Evolutionary conservation across 2,113 vertebrate species (phyloP).

Genomic region (Salvelinus fontinalis): DNA sequence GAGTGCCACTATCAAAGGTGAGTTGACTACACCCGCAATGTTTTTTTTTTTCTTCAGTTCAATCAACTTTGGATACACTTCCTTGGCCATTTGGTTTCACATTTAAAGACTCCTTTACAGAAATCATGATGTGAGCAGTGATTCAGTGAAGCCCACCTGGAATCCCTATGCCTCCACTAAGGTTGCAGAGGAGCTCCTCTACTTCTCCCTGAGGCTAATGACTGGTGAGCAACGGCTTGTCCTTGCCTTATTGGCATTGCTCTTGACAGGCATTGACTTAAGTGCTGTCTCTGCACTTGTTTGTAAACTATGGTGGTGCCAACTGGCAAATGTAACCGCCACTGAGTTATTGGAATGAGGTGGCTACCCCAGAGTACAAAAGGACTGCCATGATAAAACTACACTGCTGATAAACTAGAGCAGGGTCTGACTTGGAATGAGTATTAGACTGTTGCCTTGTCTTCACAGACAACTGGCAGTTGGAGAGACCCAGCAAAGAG

Average conservation of each 20-base stretch:
- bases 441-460: not conserved
- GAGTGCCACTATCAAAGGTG: conserved; percentile 65
- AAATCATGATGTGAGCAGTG: conserved; percentile 55
- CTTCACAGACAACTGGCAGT: conserved; percentile 43
- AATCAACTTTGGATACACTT: not conserved
- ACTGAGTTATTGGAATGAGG: not conserved
- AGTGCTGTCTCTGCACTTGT: not conserved
- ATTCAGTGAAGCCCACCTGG: conserved; percentile 50
- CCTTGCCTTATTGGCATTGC: not conserved
- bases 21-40: not conserved
- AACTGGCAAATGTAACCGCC: not conserved
- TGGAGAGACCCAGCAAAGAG: conserved; percentile 17
- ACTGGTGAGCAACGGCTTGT: conserved; percentile 43
- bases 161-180: conserved; percentile 27
- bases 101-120: conserved; percentile 20
- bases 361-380: not conserved
- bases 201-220: conserved; percentile 61
- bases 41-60: too few relatives aligned
- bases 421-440: not conserved
- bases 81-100: not conserved
- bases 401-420: too few relatives aligned
- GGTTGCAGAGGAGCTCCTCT: conserved; percentile 41
- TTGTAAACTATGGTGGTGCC: not conserved
- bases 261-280: not conserved
- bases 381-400: not conserved